These are phyloP conservation scores for Drosophila tsacasi DNA, from an alignment of 1,140 invertebrate species.

Conservation along the genomic window DNA sequence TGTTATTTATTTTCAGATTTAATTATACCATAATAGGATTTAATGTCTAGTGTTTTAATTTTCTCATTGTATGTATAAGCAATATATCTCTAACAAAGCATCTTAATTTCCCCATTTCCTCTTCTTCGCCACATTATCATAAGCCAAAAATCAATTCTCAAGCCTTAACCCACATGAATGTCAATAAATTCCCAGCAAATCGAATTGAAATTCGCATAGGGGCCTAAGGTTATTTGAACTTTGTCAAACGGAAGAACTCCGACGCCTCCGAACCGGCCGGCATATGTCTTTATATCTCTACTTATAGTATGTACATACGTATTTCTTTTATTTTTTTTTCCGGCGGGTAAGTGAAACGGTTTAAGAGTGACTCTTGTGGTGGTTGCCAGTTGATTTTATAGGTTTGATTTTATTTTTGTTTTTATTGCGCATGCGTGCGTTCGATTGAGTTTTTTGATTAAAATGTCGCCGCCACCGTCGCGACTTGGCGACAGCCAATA, in stretches of 20 bases:
- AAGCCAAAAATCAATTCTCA: slow-evolving; percentile 14
- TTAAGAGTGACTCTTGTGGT: slow-evolving; percentile 40
- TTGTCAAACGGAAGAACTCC: slow-evolving; percentile 44
- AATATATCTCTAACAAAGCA: background rate
- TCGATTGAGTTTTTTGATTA: slow-evolving; percentile 85
- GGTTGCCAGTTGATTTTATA: slow-evolving; percentile 64
- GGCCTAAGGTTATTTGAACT: slow-evolving; percentile 65
- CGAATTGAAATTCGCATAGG: slow-evolving; percentile 75
- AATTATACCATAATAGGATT: background rate
- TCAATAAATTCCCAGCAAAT: slow-evolving; percentile 62
- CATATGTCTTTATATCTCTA: slow-evolving; percentile 28
- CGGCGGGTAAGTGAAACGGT: slow-evolving; percentile 61
- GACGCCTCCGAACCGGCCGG: slow-evolving; percentile 45
- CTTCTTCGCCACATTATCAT: background rate
- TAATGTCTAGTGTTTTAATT: too few species aligned
- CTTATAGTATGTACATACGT: slow-evolving; percentile 3
- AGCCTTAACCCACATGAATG: slow-evolving; percentile 58
- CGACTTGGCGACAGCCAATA: slow-evolving; percentile 55
- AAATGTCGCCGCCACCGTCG: slow-evolving; percentile 75
- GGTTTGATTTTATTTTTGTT: slow-evolving; percentile 77
- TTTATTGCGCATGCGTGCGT: slow-evolving; percentile 85
- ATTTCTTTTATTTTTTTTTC: slow-evolving; percentile 4
- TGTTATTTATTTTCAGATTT: background rate
- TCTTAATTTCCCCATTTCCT: slow-evolving; percentile 9
- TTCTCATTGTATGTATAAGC: background rate